phyloP scores from a whole-genome alignment of 2,888 invertebrate genomes.

The Rhagium mordax region DNA sequence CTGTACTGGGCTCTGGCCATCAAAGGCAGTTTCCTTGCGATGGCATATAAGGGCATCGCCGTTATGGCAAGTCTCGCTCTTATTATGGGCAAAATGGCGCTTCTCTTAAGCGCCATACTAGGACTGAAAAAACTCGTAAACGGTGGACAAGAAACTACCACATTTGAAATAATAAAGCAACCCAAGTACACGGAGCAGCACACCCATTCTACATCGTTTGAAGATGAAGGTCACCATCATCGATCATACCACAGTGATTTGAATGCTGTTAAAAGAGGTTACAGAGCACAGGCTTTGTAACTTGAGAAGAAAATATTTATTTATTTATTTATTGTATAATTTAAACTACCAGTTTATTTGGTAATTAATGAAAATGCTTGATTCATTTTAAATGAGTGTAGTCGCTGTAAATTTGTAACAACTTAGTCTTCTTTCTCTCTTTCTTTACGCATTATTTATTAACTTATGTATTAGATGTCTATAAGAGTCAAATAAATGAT shows the following conservation, averaged over 20 bases:
- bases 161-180: conserved; percentile 89
- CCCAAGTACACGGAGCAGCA: conserved; percentile 87
- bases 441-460: too few species aligned
- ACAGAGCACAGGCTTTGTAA: background rate
- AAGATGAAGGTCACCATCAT: conserved; percentile 53
- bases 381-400: too few species aligned
- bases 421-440: too few species aligned
- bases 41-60: conserved; percentile 83
- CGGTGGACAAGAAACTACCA: conserved; percentile 82
- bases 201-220: conserved; percentile 75
- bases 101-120: conserved; percentile 84
- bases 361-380: too few species aligned
- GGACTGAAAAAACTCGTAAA: conserved; percentile 86
- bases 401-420: too few species aligned
- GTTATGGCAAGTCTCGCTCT: conserved; percentile 85
- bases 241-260: conserved; percentile 35
- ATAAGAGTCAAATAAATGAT: too few species aligned
- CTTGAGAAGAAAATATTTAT: background rate
- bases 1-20: conserved; percentile 80
- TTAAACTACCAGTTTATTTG: too few species aligned
- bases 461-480: too few species aligned
- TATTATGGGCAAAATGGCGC: conserved; percentile 87
- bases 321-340: background rate
- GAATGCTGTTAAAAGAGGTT: background rate
- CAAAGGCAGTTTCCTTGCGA: conserved; percentile 81